Evolutionary conservation across 2,888 invertebrate species (phyloP).

Genomic region (Didymodactylos carnosus): DNA sequence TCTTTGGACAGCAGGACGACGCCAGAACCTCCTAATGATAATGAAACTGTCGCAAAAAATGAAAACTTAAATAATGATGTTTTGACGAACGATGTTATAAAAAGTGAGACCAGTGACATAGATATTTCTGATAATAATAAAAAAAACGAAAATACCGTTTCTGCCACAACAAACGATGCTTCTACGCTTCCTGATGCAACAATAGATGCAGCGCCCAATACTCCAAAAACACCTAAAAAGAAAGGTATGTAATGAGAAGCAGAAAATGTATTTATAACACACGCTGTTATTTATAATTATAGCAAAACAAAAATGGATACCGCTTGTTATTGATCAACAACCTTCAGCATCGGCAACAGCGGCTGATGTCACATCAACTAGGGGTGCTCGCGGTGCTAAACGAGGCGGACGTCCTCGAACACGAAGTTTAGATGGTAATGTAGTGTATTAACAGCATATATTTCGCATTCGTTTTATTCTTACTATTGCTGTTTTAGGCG

Average conservation of each 20-base stretch:
- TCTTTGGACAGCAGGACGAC: no score
- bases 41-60: no score
- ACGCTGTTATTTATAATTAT: not conserved
- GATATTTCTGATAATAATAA: no score
- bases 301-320: not conserved
- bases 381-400: not conserved
- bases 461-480: not conserved
- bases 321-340: not conserved
- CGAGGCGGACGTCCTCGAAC: not conserved
- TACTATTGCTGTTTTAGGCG: not conserved
- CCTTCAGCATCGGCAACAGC: no score
- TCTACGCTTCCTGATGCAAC: no score
- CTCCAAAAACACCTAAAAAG: not conserved
- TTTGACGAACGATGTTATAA: no score
- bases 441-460: not conserved
- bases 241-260: not conserved
- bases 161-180: no score
- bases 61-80: no score
- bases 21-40: no score
- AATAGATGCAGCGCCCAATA: not conserved
- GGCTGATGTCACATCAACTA: not conserved
- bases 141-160: no score
- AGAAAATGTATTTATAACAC: not conserved
- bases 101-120: no score
- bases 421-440: constrained; percentile 4